Conservation (phyloP, 2,113 vertebrate genomes). For the Tiliqua scincoides region DNA sequence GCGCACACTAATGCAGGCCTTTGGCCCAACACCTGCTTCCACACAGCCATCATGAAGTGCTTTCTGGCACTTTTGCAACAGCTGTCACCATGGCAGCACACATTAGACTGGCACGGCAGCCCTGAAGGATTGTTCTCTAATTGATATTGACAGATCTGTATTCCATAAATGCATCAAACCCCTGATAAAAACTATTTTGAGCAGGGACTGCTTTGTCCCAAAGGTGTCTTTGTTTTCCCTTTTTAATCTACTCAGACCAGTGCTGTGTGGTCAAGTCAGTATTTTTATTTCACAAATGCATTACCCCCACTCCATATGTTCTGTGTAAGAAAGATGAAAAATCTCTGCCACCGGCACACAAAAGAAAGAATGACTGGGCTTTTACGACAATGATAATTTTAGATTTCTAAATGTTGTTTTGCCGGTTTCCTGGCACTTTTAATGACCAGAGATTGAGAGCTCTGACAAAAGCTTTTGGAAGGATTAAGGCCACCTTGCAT, state of each 20-base stretch:
- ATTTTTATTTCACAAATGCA: neutral
- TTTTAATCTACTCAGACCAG: neutral
- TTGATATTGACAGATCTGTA: neutral
- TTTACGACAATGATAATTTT: conserved; percentile 1
- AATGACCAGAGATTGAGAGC: conserved; percentile 38
- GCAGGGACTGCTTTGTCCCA: neutral
- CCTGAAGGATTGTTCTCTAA: too few species aligned
- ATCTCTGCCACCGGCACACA: neutral
- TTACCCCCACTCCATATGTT: too few species aligned
- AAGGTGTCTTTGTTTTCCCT: neutral
- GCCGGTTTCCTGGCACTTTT: conserved; percentile 32
- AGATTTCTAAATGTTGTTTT: neutral
- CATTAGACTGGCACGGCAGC: too few species aligned
- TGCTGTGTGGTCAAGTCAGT: too few species aligned
- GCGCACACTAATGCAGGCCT: too few species aligned
- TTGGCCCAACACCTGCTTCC: too few species aligned
- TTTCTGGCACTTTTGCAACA: too few species aligned
- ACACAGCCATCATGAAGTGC: neutral
- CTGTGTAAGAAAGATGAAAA: neutral
- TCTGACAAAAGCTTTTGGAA: conserved; percentile 41
- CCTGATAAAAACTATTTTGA: neutral
- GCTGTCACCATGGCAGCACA: too few species aligned
- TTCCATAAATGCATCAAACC: neutral
- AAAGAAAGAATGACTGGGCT: conserved; percentile 12
- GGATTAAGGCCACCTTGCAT: conserved; percentile 44